Base-by-base conservation (phyloP, 2,797 vertebrate species). In the Anableps anableps region DNA sequence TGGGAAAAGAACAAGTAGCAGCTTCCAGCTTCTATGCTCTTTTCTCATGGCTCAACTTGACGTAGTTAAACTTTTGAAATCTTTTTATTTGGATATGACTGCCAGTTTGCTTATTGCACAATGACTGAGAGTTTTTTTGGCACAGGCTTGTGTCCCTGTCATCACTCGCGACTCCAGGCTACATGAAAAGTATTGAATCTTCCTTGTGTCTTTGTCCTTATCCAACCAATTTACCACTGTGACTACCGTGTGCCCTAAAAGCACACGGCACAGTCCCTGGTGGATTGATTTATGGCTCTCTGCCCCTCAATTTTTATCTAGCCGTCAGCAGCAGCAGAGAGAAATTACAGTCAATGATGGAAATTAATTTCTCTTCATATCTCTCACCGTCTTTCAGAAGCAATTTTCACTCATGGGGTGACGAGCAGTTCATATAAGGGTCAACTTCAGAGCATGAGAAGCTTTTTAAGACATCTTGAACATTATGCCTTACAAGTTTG, bases 261-360 rank as follows among this genome's bases (percentile, higher is more conserved):
- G 83, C 26, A 72, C 73, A 78, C 81, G 87, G 89, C 85, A 10
- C 45, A 17, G 58, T 81, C 87, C 79, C 79, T 5, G 48, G 70
- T 85, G 83, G 76, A 88, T 86, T 88, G 89, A 91, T 91, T 91
- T 82, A 90, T 81, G 78, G 86, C 76, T 80, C 53, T 82, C 84
- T 74, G 77, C 72, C 77, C 83, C 75, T 78, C 74, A 85, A 74
- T 83, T 87, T 74, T 82, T 38, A 77, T 79, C 76, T 79, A 80
- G 83, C 83, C 86, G 81, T 74, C 87, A 72, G 82, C 41, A 84
- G 17, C 26, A 83, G 68, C n/a, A 80, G 82, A 79, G 45, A 82
- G 48, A 88, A 88, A 83, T 89, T 84, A 72, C 73, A 77, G 71
- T 62, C 81, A 81, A 45, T 82, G 36, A 78, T 88, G 78, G 34